Conservation (phyloP, 2,888 invertebrate species). For the Lycia hirtaria region DNA sequence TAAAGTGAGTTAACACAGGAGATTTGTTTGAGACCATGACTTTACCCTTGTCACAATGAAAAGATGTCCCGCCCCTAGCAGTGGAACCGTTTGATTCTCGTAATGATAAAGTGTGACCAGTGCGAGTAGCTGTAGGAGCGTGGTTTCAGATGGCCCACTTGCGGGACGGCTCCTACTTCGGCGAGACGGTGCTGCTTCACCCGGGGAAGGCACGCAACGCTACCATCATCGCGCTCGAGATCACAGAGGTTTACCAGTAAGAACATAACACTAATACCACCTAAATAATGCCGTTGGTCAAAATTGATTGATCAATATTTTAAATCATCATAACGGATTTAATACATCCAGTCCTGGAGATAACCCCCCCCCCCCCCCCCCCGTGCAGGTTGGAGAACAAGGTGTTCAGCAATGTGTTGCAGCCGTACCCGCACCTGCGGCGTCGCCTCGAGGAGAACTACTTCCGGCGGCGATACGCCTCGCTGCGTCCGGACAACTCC, state of each 20-base stretch:
- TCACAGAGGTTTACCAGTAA: constrained; percentile 84
- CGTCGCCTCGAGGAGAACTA: constrained; percentile 46
- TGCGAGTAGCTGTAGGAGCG: constrained; percentile 1
- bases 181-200: constrained; percentile 83
- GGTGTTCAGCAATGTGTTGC: constrained; percentile 70
- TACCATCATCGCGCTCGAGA: constrained; percentile 85
- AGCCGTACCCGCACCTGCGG: constrained; percentile 59
- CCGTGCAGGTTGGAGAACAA: constrained; percentile 75
- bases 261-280: constrained; percentile 4
- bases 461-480: constrained; percentile 1
- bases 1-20: too few species aligned
- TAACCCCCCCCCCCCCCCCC: too few species aligned
- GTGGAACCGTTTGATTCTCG: too few species aligned
- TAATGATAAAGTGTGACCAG: too few species aligned
- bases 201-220: constrained; percentile 77
- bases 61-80: too few species aligned
- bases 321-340: too few species aligned
- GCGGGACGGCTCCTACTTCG: constrained; percentile 87
- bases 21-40: too few species aligned
- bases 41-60: too few species aligned
- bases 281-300: too few species aligned
- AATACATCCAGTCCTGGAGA: too few species aligned
- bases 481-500: neutral
- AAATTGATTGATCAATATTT: too few species aligned
- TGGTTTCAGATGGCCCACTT: constrained; percentile 70